Evolutionary conservation across 2,113 vertebrate species (phyloP).

Genomic region (Tenrec ecaudatus): DNA sequence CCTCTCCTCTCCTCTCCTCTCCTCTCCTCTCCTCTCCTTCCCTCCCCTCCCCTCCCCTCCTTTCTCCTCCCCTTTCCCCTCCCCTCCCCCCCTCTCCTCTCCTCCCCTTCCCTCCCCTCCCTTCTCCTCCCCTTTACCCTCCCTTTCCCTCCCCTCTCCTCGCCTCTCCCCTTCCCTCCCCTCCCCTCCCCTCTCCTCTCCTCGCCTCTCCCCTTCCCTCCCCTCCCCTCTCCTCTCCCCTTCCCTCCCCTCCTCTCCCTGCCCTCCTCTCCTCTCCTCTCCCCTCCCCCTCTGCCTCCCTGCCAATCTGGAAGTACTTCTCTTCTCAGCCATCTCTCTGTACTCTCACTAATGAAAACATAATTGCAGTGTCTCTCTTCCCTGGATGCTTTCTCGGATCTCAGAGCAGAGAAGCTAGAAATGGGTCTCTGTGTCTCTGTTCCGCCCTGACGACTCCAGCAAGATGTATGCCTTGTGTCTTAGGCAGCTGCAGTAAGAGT

Average conservation of each 20-base stretch:
- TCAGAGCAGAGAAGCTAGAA: not conserved
- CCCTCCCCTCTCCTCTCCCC: not conserved
- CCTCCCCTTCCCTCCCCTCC: not conserved
- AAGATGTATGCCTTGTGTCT: not conserved
- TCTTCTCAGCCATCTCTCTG: not conserved
- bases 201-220: not conserved
- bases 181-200: constrained; percentile 11
- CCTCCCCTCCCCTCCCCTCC: constrained; percentile 3
- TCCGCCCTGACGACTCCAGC: not conserved
- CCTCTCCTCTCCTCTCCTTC: not conserved
- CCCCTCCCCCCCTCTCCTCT: not conserved
- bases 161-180: not conserved
- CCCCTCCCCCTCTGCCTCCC: too few species aligned
- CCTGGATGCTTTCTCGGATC: not conserved
- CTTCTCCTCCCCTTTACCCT: not conserved
- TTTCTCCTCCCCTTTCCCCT: not conserved
- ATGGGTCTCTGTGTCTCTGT: not conserved
- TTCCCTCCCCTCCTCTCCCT: not conserved
- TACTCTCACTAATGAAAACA: not conserved
- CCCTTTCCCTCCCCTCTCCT: not conserved
- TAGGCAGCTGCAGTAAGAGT: not conserved
- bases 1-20: not conserved
- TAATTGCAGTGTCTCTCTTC: not conserved
- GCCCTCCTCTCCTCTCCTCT: not conserved
- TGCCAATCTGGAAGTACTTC: too few species aligned